Evolutionary conservation across 1,140 invertebrate genomes (phyloP), one percentile per base, ranked within the genome.

Genomic region (Acromyrmex heyeri): DNA sequence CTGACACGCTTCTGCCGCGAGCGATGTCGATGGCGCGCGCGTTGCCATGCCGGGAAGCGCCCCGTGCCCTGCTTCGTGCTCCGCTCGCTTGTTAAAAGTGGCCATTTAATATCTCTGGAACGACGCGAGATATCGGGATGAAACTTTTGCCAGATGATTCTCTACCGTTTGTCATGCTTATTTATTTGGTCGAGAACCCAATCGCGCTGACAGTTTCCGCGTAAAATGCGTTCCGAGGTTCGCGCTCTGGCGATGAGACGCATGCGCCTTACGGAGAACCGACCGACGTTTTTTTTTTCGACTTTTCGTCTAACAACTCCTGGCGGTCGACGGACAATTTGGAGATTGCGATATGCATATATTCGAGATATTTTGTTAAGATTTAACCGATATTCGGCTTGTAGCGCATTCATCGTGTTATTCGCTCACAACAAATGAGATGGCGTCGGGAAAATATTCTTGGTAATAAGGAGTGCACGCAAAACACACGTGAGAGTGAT

Each of bases 151-250:
- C 6, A 53, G 14, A 73, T 69, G 10, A 55, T 90, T 92, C 85
- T 61, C 34, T 61, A 92, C 70, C 86, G 73, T 93, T 94, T 95
- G 93, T 95, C 94, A 94, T 91, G 92, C 27, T 50, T 18, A 86
- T 81, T 67, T 78, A 61, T 86, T 12, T n/a, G 24, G 27, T 24
- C 67, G 18, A 38, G 59, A 59, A 24, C 16, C 48, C 50, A 6
- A 69, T 88, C 34, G 18, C 53, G 62, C 21, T 0, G n/a, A 0
- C 55, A n/a, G 82, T 90, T 93, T 57, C 1, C 18, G 48, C 90
- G 78, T 75, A 87, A 93, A 75, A 69, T 24, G 0, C 38, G 57
- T 72, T 89, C 89, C 50, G 76, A 90, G 61, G 82, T 93, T 92
- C 3, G 81, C 34, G 65, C 21, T 30, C 44, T 3, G 65, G 70